Evolutionary conservation across 2,797 vertebrate species (phyloP).

Genomic region (Brachyrhaphis roseni): DNA sequence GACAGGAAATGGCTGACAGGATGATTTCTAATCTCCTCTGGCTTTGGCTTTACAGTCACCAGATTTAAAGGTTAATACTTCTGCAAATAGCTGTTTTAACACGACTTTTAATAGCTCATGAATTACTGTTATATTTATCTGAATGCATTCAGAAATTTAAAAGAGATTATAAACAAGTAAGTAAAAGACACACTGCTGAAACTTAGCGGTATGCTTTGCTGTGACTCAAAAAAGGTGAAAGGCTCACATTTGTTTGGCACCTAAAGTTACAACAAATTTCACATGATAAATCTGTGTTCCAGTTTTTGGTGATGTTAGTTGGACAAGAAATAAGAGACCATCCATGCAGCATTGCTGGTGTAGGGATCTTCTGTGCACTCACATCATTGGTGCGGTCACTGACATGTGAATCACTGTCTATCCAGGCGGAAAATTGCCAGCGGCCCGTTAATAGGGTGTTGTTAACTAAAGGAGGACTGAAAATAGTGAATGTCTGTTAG

Average conservation of each 20-base stretch:
- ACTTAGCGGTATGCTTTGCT: background rate
- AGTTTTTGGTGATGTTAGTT: conserved; percentile 5
- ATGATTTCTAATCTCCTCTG: conserved; percentile 48
- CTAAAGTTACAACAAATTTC: background rate
- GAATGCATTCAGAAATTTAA: background rate
- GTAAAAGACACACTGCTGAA: background rate
- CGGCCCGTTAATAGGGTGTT: conserved; percentile 57
- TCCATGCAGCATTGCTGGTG: conserved; percentile 13
- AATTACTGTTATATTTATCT: conserved; percentile 1
- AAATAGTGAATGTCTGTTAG: conserved; percentile 14
- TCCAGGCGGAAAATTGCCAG: conserved; percentile 70
- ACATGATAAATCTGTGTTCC: background rate
- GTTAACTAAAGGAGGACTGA: conserved; percentile 56
- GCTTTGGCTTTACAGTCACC: conserved; percentile 27
- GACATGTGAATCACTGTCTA: conserved; percentile 66
- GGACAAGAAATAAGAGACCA: conserved; percentile 13
- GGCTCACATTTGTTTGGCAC: background rate
- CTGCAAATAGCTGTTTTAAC: conserved; percentile 13
- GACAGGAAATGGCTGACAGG: conserved; percentile 49
- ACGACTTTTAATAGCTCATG: background rate
- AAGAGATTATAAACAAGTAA: background rate
- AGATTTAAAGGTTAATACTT: conserved; percentile 20
- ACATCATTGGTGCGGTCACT: conserved; percentile 51
- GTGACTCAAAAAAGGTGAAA: background rate
- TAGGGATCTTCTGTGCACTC: conserved; percentile 24